Evolutionary conservation across 2,113 vertebrate genomes (phyloP).

Genomic region (Tyto alba): DNA sequence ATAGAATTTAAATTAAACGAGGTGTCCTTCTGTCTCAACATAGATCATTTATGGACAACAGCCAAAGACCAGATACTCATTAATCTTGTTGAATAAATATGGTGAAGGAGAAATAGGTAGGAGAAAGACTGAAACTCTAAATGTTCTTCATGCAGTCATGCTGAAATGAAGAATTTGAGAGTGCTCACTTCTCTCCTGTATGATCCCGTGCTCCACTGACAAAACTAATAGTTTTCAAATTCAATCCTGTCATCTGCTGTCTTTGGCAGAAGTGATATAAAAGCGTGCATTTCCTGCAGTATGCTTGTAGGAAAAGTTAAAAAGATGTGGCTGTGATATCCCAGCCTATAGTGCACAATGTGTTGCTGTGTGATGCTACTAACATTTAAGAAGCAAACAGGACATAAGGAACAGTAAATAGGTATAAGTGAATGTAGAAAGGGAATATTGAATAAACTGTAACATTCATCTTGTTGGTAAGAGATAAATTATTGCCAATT

Average conservation of each 20-base stretch:
- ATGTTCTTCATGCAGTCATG: neutral
- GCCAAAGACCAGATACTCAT: neutral
- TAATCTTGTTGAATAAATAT: neutral
- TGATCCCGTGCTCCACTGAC: rapidly evolving
- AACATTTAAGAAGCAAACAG: neutral
- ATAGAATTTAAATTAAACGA: neutral
- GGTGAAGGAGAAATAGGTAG: neutral
- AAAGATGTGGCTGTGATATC: neutral
- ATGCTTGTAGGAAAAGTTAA: neutral
- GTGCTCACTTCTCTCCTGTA: neutral
- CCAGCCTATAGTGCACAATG: neutral
- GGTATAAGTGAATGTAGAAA: neutral
- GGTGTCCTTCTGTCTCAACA: neutral
- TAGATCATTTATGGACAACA: neutral
- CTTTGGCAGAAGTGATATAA: neutral
- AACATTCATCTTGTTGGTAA: neutral
- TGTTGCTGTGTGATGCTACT: neutral
- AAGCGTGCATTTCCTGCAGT: neutral
- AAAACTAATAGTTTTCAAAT: neutral
- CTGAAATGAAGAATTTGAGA: neutral
- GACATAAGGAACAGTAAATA: neutral
- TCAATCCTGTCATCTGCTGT: neutral
- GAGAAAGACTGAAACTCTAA: neutral
- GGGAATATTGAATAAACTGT: neutral
- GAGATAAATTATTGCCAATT: neutral